A percentile compares a stretch with the other conserved stretches of the same genome.
Evolutionary conservation across 2,797 vertebrate species (phyloP).

Genomic region (Aphelocoma californica): DNA sequence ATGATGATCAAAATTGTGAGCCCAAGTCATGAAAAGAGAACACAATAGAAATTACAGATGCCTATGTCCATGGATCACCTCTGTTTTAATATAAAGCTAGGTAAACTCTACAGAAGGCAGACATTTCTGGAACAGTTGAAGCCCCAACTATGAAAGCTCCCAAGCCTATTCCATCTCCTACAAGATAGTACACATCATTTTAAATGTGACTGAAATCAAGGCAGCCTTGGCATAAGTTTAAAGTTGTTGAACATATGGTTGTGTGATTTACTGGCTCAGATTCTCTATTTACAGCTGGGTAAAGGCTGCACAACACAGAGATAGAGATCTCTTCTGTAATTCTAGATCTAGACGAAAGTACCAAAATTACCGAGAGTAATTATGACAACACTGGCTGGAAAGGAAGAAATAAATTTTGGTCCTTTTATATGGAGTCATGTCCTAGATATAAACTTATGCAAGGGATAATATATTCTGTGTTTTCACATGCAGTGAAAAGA

Average conservation of each 20-base stretch:
- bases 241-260: conserved; percentile 2
- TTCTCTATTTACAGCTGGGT: not conserved
- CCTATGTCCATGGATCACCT: not conserved
- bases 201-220: not conserved
- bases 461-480: not conserved
- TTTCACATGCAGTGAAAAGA: not conserved
- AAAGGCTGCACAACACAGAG: not conserved
- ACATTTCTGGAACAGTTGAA: not conserved
- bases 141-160: not conserved
- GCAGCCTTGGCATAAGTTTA: not conserved
- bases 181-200: not conserved
- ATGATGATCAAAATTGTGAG: not conserved
- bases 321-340: conserved; percentile 17
- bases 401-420: not conserved
- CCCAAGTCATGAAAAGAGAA: not conserved
- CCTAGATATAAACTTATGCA: not conserved
- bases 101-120: not conserved
- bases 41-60: not conserved
- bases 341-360: conserved; percentile 34
- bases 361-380: not conserved
- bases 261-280: not conserved
- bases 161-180: not conserved
- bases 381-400: not conserved
- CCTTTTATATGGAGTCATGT: not conserved
- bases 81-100: not conserved